These are phyloP conservation scores for Momotus momota DNA, from an alignment of 2,797 vertebrate genomes.

Conservation along the genomic window DNA sequence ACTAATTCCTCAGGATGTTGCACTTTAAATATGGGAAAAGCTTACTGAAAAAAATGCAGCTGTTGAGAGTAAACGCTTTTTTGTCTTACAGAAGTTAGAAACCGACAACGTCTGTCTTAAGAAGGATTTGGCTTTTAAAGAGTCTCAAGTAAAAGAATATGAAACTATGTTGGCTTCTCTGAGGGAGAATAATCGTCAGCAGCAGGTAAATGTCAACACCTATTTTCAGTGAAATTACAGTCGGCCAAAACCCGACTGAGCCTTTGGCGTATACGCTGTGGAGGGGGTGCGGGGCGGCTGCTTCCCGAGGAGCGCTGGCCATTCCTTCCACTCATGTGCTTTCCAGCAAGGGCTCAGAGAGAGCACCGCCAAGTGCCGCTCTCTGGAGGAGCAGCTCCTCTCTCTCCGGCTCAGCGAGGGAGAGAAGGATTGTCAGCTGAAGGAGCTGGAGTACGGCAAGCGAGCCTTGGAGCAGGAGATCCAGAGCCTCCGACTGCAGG, in stretches of 20 bases:
- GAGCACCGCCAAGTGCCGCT: constrained; percentile 76
- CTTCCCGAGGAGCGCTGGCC: not conserved
- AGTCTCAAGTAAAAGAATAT: constrained; percentile 89
- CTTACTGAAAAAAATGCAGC: not conserved
- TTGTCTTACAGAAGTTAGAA: constrained; percentile 86
- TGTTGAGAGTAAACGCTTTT: not conserved
- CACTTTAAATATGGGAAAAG: no score
- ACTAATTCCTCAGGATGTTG: not conserved
- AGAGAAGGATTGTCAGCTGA: constrained; percentile 85
- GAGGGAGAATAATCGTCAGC: constrained; percentile 90
- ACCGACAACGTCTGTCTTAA: constrained; percentile 87
- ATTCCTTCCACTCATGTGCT: not conserved
- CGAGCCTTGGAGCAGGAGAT: constrained; percentile 90
- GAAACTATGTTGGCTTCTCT: constrained; percentile 87
- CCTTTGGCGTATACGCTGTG: no score
- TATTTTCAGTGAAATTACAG: not conserved
- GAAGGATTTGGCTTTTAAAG: constrained; percentile 90
- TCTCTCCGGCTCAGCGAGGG: constrained; percentile 80
- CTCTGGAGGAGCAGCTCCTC: constrained; percentile 86
- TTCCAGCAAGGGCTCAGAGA: constrained; percentile 85
- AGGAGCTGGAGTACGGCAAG: constrained; percentile 88
- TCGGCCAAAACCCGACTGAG: not conserved
- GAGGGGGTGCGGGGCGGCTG: no score
- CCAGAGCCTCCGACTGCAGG: constrained; percentile 89
- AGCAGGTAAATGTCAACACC: constrained; percentile 83